Evolutionary conservation across 2,797 vertebrate species (phyloP).

Genomic region (Pseudomugil gertrudae): DNA sequence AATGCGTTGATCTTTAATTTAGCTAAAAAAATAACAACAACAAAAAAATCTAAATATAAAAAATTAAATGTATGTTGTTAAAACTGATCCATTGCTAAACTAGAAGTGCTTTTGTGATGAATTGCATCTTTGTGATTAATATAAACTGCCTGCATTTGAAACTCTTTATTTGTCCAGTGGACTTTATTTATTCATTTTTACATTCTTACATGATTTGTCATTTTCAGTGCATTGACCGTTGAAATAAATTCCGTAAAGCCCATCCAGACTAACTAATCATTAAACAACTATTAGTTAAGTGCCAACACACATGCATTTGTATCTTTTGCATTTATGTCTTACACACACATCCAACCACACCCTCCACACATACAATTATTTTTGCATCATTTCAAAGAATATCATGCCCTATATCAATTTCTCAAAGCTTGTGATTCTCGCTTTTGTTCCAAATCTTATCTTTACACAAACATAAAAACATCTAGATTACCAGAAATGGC

Average conservation of each 20-base stretch:
- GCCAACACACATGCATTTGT: background rate
- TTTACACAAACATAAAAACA: background rate
- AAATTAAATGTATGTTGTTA: constrained; percentile 24
- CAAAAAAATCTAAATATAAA: constrained; percentile 25
- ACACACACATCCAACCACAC: background rate
- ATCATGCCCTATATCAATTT: background rate
- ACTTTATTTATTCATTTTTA: background rate
- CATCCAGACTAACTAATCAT: background rate
- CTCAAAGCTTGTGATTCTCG: background rate
- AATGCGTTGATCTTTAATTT: constrained; percentile 52
- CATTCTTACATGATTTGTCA: background rate
- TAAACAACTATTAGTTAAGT: background rate
- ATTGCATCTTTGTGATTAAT: background rate
- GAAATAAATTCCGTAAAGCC: background rate
- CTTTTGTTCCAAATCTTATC: background rate
- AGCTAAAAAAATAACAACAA: background rate
- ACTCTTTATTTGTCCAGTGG: background rate
- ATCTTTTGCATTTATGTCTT: background rate
- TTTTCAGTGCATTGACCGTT: background rate
- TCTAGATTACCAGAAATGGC: background rate
- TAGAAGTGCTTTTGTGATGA: background rate
- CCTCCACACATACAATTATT: background rate
- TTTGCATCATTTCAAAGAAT: background rate
- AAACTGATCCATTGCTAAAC: constrained; percentile 6
- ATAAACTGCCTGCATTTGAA: background rate